A percentile compares a stretch with the other conserved stretches of the same genome.
These are phyloP conservation scores for Platycheirus albimanus DNA, from an alignment of 2,888 invertebrate species.

Conservation along the genomic window DNA sequence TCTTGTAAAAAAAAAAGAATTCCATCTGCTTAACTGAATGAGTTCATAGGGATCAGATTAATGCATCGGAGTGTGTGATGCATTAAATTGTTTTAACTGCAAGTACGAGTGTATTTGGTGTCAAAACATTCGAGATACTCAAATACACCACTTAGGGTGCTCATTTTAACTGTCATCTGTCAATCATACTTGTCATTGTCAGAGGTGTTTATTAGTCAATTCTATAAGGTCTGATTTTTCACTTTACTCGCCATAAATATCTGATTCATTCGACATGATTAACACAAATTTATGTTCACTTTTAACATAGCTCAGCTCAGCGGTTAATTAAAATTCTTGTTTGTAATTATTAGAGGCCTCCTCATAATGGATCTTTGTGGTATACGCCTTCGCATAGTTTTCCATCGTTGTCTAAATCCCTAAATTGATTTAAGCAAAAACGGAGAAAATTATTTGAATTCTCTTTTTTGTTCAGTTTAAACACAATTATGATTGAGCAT, in stretches of 20 bases:
- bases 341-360: constrained; percentile 28
- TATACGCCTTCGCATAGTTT: constrained; percentile 3
- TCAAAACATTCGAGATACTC: constrained; percentile 50
- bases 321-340: constrained; percentile 32
- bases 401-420: not conserved
- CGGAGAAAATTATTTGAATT: constrained; percentile 6
- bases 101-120: constrained; percentile 39
- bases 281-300: not conserved
- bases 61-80: constrained; percentile 22
- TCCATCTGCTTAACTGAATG: constrained; percentile 48
- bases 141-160: constrained; percentile 55
- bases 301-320: constrained; percentile 17
- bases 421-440: constrained; percentile 30
- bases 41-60: not conserved
- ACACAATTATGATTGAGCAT: not conserved
- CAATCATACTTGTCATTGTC: constrained; percentile 39
- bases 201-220: constrained; percentile 42
- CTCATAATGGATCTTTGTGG: constrained; percentile 27
- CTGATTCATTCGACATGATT: constrained; percentile 23
- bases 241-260: not conserved
- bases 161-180: constrained; percentile 60
- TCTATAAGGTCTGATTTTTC: constrained; percentile 9
- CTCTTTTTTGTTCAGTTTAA: not conserved
- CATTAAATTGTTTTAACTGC: constrained; percentile 21
- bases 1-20: constrained; percentile 42